phyloP scores from a whole-genome alignment of 2,113 vertebrate genomes.

The Heterochromis multidens region DNA sequence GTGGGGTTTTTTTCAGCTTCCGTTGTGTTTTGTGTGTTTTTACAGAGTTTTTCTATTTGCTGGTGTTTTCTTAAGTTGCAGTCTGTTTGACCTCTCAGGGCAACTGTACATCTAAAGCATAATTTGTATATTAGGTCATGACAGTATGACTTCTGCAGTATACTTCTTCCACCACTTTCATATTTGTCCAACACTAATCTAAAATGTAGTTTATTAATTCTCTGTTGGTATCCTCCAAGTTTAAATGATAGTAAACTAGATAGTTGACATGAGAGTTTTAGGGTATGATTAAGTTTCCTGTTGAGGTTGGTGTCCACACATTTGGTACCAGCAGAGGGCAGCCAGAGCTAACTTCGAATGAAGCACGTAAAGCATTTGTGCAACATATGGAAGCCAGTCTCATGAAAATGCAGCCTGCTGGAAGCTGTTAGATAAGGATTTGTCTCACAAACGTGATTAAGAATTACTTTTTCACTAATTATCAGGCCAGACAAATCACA shows the following conservation, averaged over 20 bases:
- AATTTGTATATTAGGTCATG: neutral
- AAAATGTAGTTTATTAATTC: neutral
- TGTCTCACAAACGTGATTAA: neutral
- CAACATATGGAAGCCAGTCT: neutral
- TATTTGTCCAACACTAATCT: neutral
- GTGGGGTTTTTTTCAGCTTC: too few species aligned
- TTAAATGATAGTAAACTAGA: neutral
- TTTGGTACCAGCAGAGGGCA: constrained; percentile 38
- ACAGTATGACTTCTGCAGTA: neutral
- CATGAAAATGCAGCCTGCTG: neutral
- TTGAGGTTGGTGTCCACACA: neutral
- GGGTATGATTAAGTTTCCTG: neutral
- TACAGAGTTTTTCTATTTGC: too few species aligned
- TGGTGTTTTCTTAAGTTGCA: too few species aligned
- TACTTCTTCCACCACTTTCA: neutral
- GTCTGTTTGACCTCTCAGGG: too few species aligned
- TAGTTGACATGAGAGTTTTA: neutral
- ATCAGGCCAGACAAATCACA: neutral
- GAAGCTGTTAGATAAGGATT: neutral
- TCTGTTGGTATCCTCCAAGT: neutral
- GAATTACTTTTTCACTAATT: neutral
- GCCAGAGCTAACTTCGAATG: neutral
- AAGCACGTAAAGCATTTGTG: neutral
- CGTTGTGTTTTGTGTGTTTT: too few species aligned
- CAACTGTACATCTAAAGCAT: too few species aligned